These are phyloP conservation scores for Iguana delicatissima DNA, from an alignment of 2,797 vertebrate genomes.

Conservation along the genomic window DNA sequence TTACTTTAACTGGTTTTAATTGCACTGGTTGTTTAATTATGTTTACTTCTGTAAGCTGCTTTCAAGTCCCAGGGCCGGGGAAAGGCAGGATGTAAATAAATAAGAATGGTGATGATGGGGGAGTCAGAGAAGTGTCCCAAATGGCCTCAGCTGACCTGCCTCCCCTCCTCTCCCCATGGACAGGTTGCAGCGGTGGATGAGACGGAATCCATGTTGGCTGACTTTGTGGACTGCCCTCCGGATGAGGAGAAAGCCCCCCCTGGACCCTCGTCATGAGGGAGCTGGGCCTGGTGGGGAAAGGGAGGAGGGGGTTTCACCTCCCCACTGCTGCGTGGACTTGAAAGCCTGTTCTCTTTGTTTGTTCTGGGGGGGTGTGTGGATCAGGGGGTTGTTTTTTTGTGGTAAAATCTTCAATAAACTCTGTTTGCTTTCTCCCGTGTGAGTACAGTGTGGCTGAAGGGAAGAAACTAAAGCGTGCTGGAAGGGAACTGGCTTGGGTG, in stretches of 20 bases:
- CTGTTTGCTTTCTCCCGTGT: not conserved
- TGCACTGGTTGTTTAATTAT: too few species aligned
- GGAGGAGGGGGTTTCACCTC: too few species aligned
- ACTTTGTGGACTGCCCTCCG: conserved; percentile 91
- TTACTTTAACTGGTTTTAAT: too few species aligned
- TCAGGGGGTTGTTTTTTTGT: not conserved
- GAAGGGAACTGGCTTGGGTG: not conserved
- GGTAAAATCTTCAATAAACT: too few species aligned
- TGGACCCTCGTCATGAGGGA: conserved; percentile 52
- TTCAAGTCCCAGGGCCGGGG: too few species aligned
- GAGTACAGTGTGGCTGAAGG: not conserved
- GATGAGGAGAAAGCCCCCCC: conserved; percentile 84
- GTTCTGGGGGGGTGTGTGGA: not conserved
- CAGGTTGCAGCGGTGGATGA: conserved; percentile 58
- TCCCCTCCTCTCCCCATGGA: not conserved
- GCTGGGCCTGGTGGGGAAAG: too few species aligned
- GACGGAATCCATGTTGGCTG: conserved; percentile 87
- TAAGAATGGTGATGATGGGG: too few species aligned
- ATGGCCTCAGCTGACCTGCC: not conserved
- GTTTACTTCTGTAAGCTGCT: too few species aligned
- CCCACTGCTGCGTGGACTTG: not conserved
- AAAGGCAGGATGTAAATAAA: too few species aligned
- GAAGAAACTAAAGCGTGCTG: not conserved
- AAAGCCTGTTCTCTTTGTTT: not conserved
- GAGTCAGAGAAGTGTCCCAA: too few species aligned